Conservation (phyloP, 2,113 vertebrate genomes). For the Engystomops pustulosus region DNA sequence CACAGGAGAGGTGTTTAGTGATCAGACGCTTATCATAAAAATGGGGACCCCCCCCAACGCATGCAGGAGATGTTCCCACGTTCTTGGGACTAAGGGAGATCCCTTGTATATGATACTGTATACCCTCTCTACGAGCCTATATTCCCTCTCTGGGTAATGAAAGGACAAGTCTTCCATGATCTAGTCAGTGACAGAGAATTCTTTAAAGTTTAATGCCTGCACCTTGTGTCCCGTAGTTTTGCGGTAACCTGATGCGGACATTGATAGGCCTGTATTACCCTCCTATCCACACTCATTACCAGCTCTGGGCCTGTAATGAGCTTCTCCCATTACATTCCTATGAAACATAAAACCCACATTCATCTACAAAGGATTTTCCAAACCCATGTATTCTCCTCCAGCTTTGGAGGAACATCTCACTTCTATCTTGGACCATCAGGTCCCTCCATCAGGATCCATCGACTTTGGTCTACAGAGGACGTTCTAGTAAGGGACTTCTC, state of each 20-base stretch:
- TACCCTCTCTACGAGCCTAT: too few species aligned
- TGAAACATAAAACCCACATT: slow-evolving; percentile 40
- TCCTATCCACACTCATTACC: slow-evolving; percentile 61
- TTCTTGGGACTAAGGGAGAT: too few species aligned
- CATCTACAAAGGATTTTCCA: not conserved
- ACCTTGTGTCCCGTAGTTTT: slow-evolving; percentile 50
- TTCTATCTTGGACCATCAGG: not conserved
- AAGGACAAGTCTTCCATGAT: slow-evolving; percentile 10
- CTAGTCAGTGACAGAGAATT: not conserved
- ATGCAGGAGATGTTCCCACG: too few species aligned
- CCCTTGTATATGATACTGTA: too few species aligned
- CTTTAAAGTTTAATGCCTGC: slow-evolving; percentile 69
- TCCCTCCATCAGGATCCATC: not conserved
- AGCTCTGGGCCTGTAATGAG: slow-evolving; percentile 70
- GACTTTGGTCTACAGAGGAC: not conserved
- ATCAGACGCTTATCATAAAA: too few species aligned
- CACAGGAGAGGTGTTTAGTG: too few species aligned
- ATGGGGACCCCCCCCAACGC: too few species aligned
- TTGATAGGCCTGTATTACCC: not conserved
- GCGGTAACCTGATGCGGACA: slow-evolving; percentile 54
- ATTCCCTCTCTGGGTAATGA: too few species aligned
- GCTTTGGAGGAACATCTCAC: not conserved
- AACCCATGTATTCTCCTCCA: not conserved
- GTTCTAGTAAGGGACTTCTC: not conserved
- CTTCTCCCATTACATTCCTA: slow-evolving; percentile 51